Evolutionary conservation across 2,888 invertebrate genomes (phyloP).

Genomic region (Dorcus hopei): DNA sequence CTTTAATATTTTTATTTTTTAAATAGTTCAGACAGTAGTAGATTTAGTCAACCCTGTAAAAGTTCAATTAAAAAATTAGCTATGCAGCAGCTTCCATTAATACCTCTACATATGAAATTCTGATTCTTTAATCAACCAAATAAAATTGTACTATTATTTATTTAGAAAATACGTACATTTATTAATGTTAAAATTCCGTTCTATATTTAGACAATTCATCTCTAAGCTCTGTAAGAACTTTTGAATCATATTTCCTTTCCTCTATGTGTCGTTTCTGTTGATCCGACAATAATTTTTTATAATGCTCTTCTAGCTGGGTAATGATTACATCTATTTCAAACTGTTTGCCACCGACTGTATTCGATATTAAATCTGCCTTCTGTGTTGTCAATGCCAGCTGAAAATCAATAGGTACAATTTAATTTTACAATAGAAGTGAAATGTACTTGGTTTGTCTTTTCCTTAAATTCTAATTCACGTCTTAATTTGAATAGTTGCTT

Average conservation of each 20-base stretch:
- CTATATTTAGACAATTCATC: conserved; percentile 11
- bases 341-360: conserved; percentile 16
- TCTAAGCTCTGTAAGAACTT: conserved; percentile 18
- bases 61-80: no score
- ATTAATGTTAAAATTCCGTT: conserved; percentile 12
- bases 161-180: conserved; percentile 3
- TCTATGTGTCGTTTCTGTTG: conserved; percentile 21
- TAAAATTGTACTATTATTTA: background rate
- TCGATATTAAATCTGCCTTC: conserved; percentile 21
- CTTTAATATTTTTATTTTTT: no score
- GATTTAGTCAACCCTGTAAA: no score
- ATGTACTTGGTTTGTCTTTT: conserved; percentile 20
- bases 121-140: no score
- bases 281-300: conserved; percentile 21
- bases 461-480: conserved; percentile 22
- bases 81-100: no score
- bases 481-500: conserved; percentile 24
- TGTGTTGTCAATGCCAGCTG: conserved; percentile 22
- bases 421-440: background rate
- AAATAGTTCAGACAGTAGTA: no score
- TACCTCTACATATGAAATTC: no score
- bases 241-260: conserved; percentile 21
- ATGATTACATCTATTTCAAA: conserved; percentile 26
- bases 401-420: background rate
- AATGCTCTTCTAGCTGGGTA: conserved; percentile 23